These are phyloP conservation scores for Lycocorax pyrrhopterus DNA, from an alignment of 2,113 vertebrate genomes.

Conservation along the genomic window DNA sequence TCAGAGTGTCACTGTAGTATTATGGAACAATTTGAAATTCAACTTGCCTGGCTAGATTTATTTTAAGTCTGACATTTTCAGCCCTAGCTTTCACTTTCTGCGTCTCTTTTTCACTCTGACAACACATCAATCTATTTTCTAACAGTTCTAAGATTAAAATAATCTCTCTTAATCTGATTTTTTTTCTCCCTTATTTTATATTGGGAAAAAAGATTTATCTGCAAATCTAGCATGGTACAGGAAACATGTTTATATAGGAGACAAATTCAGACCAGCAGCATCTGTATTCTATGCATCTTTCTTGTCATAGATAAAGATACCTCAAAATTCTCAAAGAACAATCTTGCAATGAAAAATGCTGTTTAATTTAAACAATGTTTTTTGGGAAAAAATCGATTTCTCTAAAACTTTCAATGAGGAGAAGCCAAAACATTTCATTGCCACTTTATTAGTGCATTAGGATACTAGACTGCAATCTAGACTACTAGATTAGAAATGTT, in stretches of 20 bases:
- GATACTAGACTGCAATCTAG: neutral
- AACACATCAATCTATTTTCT: conserved; percentile 55
- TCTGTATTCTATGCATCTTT: neutral
- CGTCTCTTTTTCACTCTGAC: conserved; percentile 46
- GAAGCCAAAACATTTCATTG: neutral
- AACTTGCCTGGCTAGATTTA: conserved; percentile 49
- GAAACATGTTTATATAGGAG: neutral
- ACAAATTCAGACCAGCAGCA: neutral
- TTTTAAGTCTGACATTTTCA: conserved; percentile 64
- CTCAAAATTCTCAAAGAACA: neutral
- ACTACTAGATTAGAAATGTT: neutral
- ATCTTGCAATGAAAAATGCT: neutral
- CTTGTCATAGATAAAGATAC: neutral
- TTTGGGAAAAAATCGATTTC: neutral
- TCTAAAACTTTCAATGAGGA: neutral
- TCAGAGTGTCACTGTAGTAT: conserved; percentile 34
- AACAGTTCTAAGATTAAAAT: conserved; percentile 32
- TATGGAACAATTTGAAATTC: conserved; percentile 50
- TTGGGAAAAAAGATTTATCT: neutral
- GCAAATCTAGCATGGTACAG: neutral
- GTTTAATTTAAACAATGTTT: neutral
- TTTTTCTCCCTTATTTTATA: conserved; percentile 3
- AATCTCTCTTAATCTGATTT: neutral
- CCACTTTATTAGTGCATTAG: neutral
- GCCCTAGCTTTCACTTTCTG: conserved; percentile 29